Conservation (phyloP, 2,888 invertebrate genomes). For the Rugalucina vietnamica region DNA sequence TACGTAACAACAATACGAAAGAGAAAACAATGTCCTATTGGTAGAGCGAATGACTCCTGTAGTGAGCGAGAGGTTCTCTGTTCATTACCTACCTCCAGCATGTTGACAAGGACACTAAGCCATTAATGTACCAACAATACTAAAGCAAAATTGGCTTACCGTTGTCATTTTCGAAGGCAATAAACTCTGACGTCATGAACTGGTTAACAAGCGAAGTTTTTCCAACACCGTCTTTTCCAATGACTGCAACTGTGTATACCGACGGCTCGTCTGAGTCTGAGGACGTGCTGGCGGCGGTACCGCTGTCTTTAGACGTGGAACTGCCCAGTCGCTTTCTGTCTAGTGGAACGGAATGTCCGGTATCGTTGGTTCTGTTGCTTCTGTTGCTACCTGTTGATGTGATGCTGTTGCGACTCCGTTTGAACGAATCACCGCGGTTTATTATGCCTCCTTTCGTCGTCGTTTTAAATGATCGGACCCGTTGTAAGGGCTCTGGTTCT, state of each 20-base stretch:
- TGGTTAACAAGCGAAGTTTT: conserved; percentile 89
- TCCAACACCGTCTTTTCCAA: conserved; percentile 88
- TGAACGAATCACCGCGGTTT: conserved; percentile 96
- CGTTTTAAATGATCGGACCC: conserved; percentile 96
- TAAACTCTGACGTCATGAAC: conserved; percentile 90
- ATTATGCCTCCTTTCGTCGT: conserved; percentile 91
- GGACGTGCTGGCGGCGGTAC: conserved; percentile 42
- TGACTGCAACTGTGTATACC: conserved; percentile 87
- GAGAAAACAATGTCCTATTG: too few relatives aligned
- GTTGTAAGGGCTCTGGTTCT: conserved; percentile 74
- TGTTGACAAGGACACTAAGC: too few relatives aligned
- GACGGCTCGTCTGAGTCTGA: conserved; percentile 53
- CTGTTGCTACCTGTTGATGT: conserved; percentile 87
- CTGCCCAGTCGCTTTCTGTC: conserved; percentile 60
- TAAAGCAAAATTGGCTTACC: conserved; percentile 33
- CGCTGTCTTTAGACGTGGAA: conserved; percentile 59
- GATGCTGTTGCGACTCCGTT: conserved; percentile 94
- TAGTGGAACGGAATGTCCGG: conserved; percentile 23
- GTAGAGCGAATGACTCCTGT: too few relatives aligned
- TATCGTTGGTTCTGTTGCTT: conserved; percentile 76
- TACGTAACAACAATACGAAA: too few relatives aligned
- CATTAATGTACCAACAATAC: too few relatives aligned
- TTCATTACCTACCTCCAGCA: too few relatives aligned
- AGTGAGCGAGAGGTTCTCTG: too few relatives aligned
- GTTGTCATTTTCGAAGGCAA: conserved; percentile 83